These are phyloP conservation scores for Chironex yamaguchii DNA, from an alignment of 30 jellyfish, hydroid and myxozoan genomes.

Conservation along the genomic window DNA sequence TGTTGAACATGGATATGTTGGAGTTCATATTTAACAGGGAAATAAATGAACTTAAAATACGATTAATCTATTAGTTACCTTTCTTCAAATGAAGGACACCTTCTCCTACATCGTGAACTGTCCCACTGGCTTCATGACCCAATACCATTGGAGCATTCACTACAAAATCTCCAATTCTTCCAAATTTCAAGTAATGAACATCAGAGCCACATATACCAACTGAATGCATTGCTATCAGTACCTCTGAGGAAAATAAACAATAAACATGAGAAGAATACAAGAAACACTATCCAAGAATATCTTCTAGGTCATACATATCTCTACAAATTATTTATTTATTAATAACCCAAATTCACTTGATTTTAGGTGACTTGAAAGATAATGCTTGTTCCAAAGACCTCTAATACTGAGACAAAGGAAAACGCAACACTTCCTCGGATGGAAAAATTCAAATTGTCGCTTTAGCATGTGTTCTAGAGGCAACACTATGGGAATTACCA, in stretches of 20 bases:
- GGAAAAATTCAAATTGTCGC: too few species aligned
- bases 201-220: conserved; percentile 99
- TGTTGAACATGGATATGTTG: too few species aligned
- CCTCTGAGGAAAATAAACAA: conserved; percentile 62
- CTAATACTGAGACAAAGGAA: too few species aligned
- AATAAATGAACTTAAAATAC: too few species aligned
- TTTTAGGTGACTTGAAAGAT: not conserved
- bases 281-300: not conserved
- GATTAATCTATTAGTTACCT: conserved; percentile 75
- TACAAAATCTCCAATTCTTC: conserved; percentile 90
- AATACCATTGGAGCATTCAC: conserved; percentile 91
- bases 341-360: too few species aligned
- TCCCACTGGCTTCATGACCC: conserved; percentile 98
- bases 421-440: too few species aligned
- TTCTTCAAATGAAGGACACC: conserved; percentile 79
- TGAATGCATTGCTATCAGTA: conserved; percentile 81
- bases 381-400: too few species aligned
- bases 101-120: conserved; percentile 85
- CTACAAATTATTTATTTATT: too few species aligned
- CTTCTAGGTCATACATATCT: too few species aligned
- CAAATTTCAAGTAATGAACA: conserved; percentile 88
- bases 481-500: too few species aligned
- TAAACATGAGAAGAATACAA: not conserved
- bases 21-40: too few species aligned
- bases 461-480: too few species aligned